A percentile compares a stretch with the other conserved stretches of the same genome.
phyloP scores from a whole-genome alignment of 2,888 invertebrate species.

The Ligdia adustata region DNA sequence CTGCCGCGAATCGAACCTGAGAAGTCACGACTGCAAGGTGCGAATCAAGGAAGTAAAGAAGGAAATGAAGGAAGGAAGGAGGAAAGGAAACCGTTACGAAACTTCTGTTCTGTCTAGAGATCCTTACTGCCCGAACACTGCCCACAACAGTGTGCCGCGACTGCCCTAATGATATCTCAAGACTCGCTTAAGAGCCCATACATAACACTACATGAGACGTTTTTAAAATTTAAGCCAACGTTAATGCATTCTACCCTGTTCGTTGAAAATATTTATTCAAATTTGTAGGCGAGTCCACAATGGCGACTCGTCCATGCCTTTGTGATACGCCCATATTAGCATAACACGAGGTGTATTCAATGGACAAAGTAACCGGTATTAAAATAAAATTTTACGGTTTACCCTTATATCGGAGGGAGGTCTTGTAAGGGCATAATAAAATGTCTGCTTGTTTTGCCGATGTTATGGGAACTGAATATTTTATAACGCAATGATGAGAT shows the following conservation, averaged over 20 bases:
- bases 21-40: too few relatives aligned
- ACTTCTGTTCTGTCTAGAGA: too few relatives aligned
- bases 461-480: constrained; percentile 64
- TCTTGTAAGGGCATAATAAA: constrained; percentile 69
- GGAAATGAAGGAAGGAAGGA: too few relatives aligned
- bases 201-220: constrained; percentile 81
- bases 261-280: constrained; percentile 81
- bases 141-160: constrained; percentile 59
- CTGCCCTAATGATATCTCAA: constrained; percentile 81
- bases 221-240: constrained; percentile 82
- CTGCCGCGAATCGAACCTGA: too few relatives aligned
- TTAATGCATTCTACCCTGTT: constrained; percentile 78
- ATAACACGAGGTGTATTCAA: constrained; percentile 75
- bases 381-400: constrained; percentile 78
- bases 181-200: constrained; percentile 80
- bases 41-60: too few relatives aligned
- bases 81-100: too few relatives aligned
- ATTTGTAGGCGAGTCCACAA: constrained; percentile 75
- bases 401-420: constrained; percentile 73
- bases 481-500: constrained; percentile 49
- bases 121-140: constrained; percentile 10
- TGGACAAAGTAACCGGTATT: constrained; percentile 75
- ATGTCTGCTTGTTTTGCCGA: constrained; percentile 58
- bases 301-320: constrained; percentile 59
- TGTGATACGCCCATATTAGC: constrained; percentile 71